These are phyloP conservation scores for Gobiocypris rarus DNA, from an alignment of 2,113 vertebrate genomes.

Conservation along the genomic window DNA sequence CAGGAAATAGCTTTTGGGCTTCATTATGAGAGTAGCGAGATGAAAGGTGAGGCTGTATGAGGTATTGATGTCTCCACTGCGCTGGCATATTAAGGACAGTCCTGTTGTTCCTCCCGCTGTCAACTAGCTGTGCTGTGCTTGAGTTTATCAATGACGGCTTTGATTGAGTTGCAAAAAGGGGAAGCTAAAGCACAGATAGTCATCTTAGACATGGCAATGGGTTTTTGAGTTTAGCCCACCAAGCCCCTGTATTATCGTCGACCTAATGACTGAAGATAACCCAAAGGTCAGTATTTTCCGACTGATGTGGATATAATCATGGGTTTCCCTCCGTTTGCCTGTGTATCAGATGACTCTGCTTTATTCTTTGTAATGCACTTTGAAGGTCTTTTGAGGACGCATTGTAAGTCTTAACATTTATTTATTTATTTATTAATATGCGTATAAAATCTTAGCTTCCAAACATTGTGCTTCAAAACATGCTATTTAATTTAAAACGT, in stretches of 20 bases:
- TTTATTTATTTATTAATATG: not conserved
- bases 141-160: conserved; percentile 63
- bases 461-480: too few relatives aligned
- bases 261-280: conserved; percentile 18
- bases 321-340: not conserved
- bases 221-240: conserved; percentile 11
- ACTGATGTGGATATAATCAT: not conserved
- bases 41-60: conserved; percentile 60
- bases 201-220: not conserved
- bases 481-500: too few relatives aligned
- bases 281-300: not conserved
- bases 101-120: conserved; percentile 63
- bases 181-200: not conserved
- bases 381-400: not conserved
- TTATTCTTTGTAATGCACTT: not conserved
- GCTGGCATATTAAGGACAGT: conserved; percentile 70
- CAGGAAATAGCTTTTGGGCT: conserved; percentile 31
- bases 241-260: not conserved
- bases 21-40: conserved; percentile 63
- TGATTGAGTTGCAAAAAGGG: conserved; percentile 39
- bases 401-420: not conserved
- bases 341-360: conserved; percentile 17
- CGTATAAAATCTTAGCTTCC: not conserved
- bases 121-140: conserved; percentile 47
- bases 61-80: conserved; percentile 62